Conservation (phyloP, 1,140 invertebrate species). For the Drosophila kurseongensis region DNA sequence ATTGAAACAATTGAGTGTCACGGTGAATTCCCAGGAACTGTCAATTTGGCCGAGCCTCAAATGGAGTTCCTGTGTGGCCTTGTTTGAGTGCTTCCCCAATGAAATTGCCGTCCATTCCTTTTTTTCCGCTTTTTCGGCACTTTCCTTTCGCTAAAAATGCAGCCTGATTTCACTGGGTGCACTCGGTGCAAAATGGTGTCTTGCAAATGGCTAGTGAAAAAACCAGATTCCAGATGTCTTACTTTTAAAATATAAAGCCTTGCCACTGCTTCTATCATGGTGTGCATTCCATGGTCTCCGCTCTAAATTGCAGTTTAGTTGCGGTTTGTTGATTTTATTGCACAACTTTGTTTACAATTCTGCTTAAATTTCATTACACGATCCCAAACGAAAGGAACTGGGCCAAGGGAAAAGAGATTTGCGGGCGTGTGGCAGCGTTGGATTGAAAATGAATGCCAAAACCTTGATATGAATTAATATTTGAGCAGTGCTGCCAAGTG, state of each 20-base stretch:
- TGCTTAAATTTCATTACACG: conserved; percentile 79
- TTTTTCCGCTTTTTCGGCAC: conserved; percentile 23
- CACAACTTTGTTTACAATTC: conserved; percentile 74
- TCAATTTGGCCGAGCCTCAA: conserved; percentile 40
- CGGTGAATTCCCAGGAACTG: conserved; percentile 30
- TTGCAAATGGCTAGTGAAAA: conserved; percentile 66
- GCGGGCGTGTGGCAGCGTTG: conserved; percentile 5
- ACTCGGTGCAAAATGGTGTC: conserved; percentile 34
- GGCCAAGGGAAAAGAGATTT: conserved; percentile 27
- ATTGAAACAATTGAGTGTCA: conserved; percentile 66
- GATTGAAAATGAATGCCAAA: conserved; percentile 74
- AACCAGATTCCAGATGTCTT: conserved; percentile 35
- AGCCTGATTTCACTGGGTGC: conserved; percentile 14
- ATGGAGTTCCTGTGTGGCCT: conserved; percentile 28
- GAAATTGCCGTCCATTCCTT: conserved; percentile 36
- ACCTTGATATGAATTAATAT: conserved; percentile 83
- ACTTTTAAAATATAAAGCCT: conserved; percentile 19
- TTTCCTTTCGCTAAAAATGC: conserved; percentile 39
- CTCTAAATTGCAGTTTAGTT: conserved; percentile 70
- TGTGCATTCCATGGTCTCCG: conserved; percentile 13
- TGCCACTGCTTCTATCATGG: conserved; percentile 6
- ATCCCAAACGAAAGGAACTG: conserved; percentile 54
- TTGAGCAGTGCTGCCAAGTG: conserved; percentile 69
- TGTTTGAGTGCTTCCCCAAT: conserved; percentile 21
- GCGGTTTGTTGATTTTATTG: conserved; percentile 72